A percentile compares a stretch with the other conserved stretches of the same genome.
These are phyloP conservation scores for Drosophila orosa DNA, from an alignment of 1,140 invertebrate species.

Conservation along the genomic window DNA sequence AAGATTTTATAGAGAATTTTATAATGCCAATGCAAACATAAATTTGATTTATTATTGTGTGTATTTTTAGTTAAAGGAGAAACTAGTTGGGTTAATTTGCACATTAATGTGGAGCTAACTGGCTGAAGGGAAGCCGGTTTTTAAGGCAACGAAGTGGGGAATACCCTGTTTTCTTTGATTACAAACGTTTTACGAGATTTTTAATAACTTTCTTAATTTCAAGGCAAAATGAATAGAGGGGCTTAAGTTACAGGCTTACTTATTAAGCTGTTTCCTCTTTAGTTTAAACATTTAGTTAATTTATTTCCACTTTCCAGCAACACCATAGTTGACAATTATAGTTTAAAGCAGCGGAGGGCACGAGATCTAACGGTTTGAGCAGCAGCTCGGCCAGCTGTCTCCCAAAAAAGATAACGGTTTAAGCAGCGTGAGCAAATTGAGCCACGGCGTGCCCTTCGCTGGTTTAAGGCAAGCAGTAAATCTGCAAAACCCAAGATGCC, in stretches of 20 bases:
- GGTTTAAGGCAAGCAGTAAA: neutral
- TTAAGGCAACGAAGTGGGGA: neutral
- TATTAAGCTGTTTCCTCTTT: neutral
- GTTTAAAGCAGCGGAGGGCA: too few relatives aligned
- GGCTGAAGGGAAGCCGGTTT: neutral
- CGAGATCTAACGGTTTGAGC: too few relatives aligned
- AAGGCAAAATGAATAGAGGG: neutral
- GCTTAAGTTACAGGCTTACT: rapidly evolving
- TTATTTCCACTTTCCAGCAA: too few relatives aligned
- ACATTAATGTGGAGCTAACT: slow-evolving; percentile 10
- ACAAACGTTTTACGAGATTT: neutral
- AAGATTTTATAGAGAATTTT: slow-evolving; percentile 6
- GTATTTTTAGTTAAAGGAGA: slow-evolving; percentile 30
- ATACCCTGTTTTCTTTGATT: slow-evolving; percentile 1
- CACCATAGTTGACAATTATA: too few relatives aligned
- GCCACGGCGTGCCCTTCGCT: too few relatives aligned
- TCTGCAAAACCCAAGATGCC: too few relatives aligned
- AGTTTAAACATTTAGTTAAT: neutral
- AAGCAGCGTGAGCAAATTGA: too few relatives aligned
- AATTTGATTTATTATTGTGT: slow-evolving; percentile 28
- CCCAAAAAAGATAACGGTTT: too few relatives aligned
- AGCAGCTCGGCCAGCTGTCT: too few relatives aligned
- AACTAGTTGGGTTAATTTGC: slow-evolving; percentile 35
- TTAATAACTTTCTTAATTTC: neutral
- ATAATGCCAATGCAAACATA: slow-evolving; percentile 20